Conservation (phyloP, 2,113 vertebrate genomes). For the Eudorcas thomsonii region DNA sequence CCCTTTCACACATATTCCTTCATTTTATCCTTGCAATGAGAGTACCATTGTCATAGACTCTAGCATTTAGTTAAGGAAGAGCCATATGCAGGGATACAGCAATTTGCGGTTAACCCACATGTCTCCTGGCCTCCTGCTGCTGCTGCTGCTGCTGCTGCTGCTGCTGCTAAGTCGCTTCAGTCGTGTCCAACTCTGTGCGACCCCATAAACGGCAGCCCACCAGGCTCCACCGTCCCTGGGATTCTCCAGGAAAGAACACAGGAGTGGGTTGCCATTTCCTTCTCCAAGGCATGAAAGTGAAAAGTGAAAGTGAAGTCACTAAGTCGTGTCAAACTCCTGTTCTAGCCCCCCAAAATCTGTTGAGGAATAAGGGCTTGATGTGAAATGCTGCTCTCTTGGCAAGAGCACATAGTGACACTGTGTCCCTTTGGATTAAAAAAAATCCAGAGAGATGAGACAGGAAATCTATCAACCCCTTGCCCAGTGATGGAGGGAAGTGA, state of each 20-base stretch:
- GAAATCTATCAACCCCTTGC: background rate
- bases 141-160: background rate
- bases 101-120: background rate
- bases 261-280: no score
- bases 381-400: background rate
- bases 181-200: no score
- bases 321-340: background rate
- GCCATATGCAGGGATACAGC: background rate
- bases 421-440: slow-evolving; percentile 7
- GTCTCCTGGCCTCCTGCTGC: background rate
- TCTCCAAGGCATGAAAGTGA: no score
- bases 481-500: background rate
- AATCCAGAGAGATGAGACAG: background rate
- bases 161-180: no score
- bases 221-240: no score
- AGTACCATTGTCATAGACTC: background rate
- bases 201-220: no score
- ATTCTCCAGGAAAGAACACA: no score
- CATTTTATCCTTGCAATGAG: background rate
- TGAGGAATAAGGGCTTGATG: background rate
- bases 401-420: background rate
- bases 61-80: background rate
- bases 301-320: no score
- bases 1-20: background rate
- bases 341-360: background rate